phyloP scores from a whole-genome alignment of 2,113 vertebrate species.

The Sclerurus mexicanus region DNA sequence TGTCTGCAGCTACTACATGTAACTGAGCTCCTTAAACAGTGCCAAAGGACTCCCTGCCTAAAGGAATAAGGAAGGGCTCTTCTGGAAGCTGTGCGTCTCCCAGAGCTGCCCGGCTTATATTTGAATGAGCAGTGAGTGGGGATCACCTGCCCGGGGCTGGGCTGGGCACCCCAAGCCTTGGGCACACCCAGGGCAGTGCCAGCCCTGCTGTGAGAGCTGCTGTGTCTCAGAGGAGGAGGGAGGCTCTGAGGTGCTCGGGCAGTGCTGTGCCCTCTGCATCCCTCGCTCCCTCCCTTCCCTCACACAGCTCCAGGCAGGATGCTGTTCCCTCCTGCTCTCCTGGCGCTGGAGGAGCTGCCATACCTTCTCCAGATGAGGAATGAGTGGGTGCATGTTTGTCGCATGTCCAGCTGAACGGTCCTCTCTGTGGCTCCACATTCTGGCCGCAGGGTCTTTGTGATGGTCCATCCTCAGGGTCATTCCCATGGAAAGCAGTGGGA shows the following conservation, averaged over 20 bases:
- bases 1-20: not conserved
- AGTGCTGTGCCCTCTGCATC: not conserved
- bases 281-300: not conserved
- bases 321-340: not conserved
- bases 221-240: not conserved
- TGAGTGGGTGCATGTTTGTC: fast-evolving
- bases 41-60: fast-evolving
- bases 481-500: not conserved
- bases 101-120: fast-evolving
- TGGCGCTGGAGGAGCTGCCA: not conserved
- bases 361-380: fast-evolving
- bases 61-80: not conserved
- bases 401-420: fast-evolving
- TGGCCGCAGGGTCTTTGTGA: fast-evolving
- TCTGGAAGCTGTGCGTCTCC: not conserved
- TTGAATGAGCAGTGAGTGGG: not conserved
- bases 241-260: not conserved
- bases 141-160: not conserved
- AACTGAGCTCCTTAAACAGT: not conserved
- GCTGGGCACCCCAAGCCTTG: not conserved
- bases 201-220: fast-evolving
- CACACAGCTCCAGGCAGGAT: not conserved
- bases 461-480: fast-evolving
- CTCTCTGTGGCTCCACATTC: not conserved
- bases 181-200: not conserved